Evolutionary conservation across 2,797 vertebrate genomes (phyloP).

Genomic region (Echeneis naucrates): DNA sequence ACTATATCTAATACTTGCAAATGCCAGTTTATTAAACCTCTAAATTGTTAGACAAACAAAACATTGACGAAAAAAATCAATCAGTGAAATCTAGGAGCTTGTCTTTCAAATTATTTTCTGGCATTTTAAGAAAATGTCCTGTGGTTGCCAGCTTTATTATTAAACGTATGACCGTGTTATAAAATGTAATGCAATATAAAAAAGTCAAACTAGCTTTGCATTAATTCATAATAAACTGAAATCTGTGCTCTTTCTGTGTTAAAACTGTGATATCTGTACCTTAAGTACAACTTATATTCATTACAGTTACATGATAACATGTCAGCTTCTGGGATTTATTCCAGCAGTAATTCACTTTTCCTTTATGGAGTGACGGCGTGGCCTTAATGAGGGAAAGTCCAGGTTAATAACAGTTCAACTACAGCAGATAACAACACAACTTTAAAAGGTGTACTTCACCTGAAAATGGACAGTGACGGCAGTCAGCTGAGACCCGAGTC

Average conservation of each 20-base stretch:
- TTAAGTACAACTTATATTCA: not conserved
- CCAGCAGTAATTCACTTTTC: not conserved
- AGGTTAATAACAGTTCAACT: slow-evolving; percentile 20
- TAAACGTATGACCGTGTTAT: too few relatives aligned
- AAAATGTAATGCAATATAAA: too few relatives aligned
- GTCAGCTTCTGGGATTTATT: not conserved
- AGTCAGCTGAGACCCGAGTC: accelerated
- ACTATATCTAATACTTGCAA: too few relatives aligned
- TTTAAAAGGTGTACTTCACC: accelerated
- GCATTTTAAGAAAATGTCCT: not conserved
- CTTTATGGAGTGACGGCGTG: not conserved
- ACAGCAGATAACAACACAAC: too few relatives aligned
- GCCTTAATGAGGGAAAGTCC: slow-evolving; percentile 27
- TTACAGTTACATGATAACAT: not conserved
- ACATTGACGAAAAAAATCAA: too few relatives aligned
- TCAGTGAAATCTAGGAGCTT: not conserved
- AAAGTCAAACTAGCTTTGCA: too few relatives aligned
- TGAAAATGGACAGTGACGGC: accelerated
- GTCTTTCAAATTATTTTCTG: not conserved
- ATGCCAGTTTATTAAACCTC: not conserved
- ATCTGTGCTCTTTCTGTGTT: too few relatives aligned
- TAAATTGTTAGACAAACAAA: not conserved
- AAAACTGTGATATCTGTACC: not conserved
- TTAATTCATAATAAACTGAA: too few relatives aligned
- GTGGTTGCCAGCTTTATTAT: too few relatives aligned